Conservation (phyloP, 2,113 vertebrate genomes). For the Burhinus bistriatus region DNA sequence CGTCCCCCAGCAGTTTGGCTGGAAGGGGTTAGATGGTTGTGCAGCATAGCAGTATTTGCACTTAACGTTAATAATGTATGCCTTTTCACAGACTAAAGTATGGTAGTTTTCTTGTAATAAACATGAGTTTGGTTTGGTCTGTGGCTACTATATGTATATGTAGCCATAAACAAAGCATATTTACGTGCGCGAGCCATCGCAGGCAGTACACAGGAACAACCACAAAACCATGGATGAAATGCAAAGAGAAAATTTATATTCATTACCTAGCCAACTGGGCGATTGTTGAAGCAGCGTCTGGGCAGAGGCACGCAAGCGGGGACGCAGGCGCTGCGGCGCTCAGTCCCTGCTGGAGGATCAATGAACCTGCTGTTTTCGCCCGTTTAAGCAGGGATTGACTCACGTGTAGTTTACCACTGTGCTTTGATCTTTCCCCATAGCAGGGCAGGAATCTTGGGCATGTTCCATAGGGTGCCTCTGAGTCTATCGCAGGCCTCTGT, state of each 20-base stretch:
- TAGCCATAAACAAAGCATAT: neutral
- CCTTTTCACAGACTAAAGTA: neutral
- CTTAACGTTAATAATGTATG: neutral
- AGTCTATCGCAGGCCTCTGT: neutral
- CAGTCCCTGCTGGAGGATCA: neutral
- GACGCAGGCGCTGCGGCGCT: neutral
- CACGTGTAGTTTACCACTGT: neutral
- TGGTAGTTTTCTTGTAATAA: neutral
- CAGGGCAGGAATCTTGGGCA: neutral
- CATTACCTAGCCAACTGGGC: neutral
- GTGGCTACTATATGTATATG: neutral
- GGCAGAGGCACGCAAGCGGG: neutral
- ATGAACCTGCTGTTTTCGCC: neutral
- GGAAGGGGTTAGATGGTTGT: neutral
- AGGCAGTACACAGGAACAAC: neutral
- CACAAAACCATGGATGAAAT: neutral
- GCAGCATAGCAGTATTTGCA: fast-evolving
- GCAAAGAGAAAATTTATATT: neutral
- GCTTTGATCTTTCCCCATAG: neutral
- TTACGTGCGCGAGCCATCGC: neutral
- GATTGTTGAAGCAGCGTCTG: too few species aligned
- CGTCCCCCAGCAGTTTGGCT: too few species aligned
- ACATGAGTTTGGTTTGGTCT: neutral
- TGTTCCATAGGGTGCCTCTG: neutral
- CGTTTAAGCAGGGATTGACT: neutral